Conservation (phyloP, 2,797 vertebrate species). For the Gorsachius magnificus region DNA sequence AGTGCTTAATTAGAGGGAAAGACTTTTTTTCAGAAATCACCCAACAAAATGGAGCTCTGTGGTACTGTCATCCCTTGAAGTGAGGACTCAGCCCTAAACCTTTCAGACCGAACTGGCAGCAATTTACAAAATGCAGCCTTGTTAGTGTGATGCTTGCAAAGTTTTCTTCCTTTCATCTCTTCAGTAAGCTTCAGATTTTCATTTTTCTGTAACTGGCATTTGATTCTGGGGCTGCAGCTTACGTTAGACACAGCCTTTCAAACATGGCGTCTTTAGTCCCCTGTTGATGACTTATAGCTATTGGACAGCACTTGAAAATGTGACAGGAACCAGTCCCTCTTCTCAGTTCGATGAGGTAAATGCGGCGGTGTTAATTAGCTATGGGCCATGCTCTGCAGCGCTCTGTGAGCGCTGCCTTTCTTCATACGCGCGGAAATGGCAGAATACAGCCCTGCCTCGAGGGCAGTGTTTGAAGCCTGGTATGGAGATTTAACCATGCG, state of each 20-base stretch:
- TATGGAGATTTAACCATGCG: not conserved
- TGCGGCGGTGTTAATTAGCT: not conserved
- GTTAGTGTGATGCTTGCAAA: conserved; percentile 2
- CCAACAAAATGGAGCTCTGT: conserved; percentile 39
- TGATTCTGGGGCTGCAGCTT: not conserved
- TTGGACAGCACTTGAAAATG: not conserved
- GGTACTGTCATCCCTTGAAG: conserved; percentile 19
- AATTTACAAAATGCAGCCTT: conserved; percentile 22
- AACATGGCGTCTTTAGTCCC: not conserved
- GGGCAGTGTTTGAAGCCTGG: not conserved
- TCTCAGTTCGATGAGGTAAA: not conserved
- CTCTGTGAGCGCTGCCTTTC: not conserved
- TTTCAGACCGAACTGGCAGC: not conserved
- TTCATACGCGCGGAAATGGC: not conserved
- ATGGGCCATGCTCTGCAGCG: not conserved
- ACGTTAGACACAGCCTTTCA: not conserved
- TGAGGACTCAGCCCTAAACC: conserved; percentile 29
- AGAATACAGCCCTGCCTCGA: not conserved
- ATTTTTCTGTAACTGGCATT: conserved; percentile 15
- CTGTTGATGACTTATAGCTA: not conserved
- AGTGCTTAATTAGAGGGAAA: conserved; percentile 34
- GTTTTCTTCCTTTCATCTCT: conserved; percentile 21
- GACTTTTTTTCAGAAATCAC: conserved; percentile 14
- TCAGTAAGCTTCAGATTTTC: conserved; percentile 12
- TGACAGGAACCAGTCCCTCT: not conserved